Percentiles rank a stretch among this genome's conserved stretches.
phyloP scores from a whole-genome alignment of 2,888 invertebrate species.

The Clistopyga incitator region DNA sequence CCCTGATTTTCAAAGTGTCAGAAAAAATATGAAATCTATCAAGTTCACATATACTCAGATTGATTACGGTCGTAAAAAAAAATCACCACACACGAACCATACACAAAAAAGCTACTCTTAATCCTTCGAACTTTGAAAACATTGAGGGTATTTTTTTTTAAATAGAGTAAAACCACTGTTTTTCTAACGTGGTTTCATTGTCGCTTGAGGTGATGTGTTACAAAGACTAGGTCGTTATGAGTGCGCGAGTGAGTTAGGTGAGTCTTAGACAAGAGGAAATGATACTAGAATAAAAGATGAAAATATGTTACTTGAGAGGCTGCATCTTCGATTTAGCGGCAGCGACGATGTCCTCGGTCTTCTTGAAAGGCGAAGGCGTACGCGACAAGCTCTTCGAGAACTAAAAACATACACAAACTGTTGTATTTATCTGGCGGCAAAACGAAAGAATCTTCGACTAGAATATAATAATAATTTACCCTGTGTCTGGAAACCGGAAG shows the following conservation, averaged over 20 bases:
- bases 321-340: constrained; percentile 70
- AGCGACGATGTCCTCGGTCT: constrained; percentile 84
- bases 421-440: not conserved
- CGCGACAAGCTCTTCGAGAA: constrained; percentile 92
- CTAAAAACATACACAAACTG: constrained; percentile 76
- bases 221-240: no score
- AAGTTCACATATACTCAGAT: not conserved
- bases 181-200: no score
- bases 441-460: not conserved
- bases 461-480: constrained; percentile 71
- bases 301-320: constrained; percentile 60
- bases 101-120: no score
- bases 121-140: no score
- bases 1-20: constrained; percentile 70
- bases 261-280: no score
- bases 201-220: no score
- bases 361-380: constrained; percentile 94
- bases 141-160: no score
- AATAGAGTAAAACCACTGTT: no score
- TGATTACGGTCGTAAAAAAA: not conserved
- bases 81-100: no score
- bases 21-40: constrained; percentile 5
- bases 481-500: constrained; percentile 80
- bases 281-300: not conserved
- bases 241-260: no score